These are phyloP conservation scores for Ectemnius cavifrons DNA, from an alignment of 2,888 invertebrate species.

Conservation along the genomic window DNA sequence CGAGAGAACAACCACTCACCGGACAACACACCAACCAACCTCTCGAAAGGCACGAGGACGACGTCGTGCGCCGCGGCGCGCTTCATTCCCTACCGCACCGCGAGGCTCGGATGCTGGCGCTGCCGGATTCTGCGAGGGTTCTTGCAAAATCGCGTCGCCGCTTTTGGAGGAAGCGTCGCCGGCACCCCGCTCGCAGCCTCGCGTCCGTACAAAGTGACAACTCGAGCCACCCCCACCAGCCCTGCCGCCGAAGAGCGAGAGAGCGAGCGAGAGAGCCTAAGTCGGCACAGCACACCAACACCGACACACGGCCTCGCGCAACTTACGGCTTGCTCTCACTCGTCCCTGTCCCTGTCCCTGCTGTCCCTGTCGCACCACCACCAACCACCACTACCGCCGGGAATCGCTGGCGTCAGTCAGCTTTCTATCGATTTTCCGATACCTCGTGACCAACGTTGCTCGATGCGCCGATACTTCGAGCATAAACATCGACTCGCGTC, in stretches of 20 bases:
- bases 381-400: slow-evolving; percentile 49
- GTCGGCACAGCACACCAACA: slow-evolving; percentile 41
- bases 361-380: not conserved
- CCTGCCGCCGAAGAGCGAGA: not conserved
- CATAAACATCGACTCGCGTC: slow-evolving; percentile 69
- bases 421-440: slow-evolving; percentile 77
- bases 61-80: not conserved
- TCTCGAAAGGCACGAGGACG: too few relatives aligned
- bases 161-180: not conserved
- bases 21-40: too few relatives aligned
- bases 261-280: slow-evolving; percentile 17
- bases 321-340: slow-evolving; percentile 19
- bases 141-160: too few relatives aligned
- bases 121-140: slow-evolving; percentile 1
- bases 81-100: not conserved
- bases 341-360: slow-evolving; percentile 17
- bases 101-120: slow-evolving; percentile 4
- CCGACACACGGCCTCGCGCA: slow-evolving; percentile 20
- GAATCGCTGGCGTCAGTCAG: slow-evolving; percentile 68
- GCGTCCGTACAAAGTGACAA: slow-evolving; percentile 25
- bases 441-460: slow-evolving; percentile 75
- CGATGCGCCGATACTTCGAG: slow-evolving; percentile 72
- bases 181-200: slow-evolving; percentile 21
- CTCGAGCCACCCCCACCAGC: slow-evolving; percentile 41
- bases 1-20: not conserved